Conservation (phyloP, 1,140 invertebrate species). For the Leptopilina boulardi region DNA sequence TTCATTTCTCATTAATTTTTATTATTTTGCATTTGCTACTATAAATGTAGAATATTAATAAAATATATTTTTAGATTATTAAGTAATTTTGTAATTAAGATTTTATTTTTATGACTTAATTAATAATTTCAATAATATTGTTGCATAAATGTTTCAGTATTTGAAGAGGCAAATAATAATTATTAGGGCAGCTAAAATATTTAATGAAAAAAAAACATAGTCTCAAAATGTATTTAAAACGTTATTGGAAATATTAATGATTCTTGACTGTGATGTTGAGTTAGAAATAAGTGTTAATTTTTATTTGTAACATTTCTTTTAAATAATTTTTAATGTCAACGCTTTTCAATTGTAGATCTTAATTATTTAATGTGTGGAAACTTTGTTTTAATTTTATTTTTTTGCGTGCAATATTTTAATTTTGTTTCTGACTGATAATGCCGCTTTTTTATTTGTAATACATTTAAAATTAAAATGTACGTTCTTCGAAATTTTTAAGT, state of each 20-base stretch:
- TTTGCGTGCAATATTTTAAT: background rate
- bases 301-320: slow-evolving; percentile 1
- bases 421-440: background rate
- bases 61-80: background rate
- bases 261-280: slow-evolving; percentile 13
- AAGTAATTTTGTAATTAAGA: background rate
- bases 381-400: background rate
- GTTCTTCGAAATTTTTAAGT: background rate
- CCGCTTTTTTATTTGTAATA: background rate
- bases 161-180: background rate
- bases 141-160: background rate
- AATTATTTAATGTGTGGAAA: slow-evolving; percentile 6
- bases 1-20: background rate
- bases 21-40: slow-evolving; percentile 1
- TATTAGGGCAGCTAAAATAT: slow-evolving; percentile 11
- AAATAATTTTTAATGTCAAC: background rate
- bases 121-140: background rate
- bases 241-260: slow-evolving; percentile 2
- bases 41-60: background rate
- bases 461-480: background rate
- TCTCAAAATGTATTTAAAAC: slow-evolving; percentile 3
- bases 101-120: background rate
- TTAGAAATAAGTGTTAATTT: slow-evolving; percentile 11
- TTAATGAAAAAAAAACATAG: background rate
- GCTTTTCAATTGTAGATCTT: background rate